Evolutionary conservation across 2,113 vertebrate species (phyloP), one percentile per base, ranked within the genome.

Genomic region (Terrapene triunguis): DNA sequence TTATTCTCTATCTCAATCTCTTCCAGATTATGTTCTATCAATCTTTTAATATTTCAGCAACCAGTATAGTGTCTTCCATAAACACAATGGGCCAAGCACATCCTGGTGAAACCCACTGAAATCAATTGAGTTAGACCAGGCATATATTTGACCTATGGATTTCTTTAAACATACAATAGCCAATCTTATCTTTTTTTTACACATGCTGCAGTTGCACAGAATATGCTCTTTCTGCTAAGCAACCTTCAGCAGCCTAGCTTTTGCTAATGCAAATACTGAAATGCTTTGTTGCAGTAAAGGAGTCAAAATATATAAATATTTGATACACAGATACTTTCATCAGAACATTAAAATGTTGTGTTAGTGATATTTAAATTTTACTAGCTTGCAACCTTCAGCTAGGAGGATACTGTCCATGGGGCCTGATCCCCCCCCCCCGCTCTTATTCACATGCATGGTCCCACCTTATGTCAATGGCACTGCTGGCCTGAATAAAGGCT

Each of bases 181-280:
- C 94, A 95, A 91, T 96, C 92, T 96, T 96, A 95, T 97, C 95
- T 97, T 72, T 76, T 59, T 38, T 69, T 85, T 47, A 90, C 59
- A 89, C 94, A 97, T 95, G 96, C 51, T 10, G 85, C 84, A 94
- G 17, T 88, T 93, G 54, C 86, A 85, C 74, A 85, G 93, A 96
- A 96, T 93, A 84, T 2, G 1, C n/a, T 86, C 78, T 95, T 86
- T 87, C 85, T 79, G 27, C 91, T 84, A 35, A 82, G 42, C 86
- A 96, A 80, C 59, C 85, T 91, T 86, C 1, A 6, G 91, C 79
- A 92, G 57, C n/a, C 1, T 4, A 92, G 74, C 90, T 92, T 95
- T 93, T 95, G 69, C 88, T 48, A 96, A 55, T 85, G 92, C 82
- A 97, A 91, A 96, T 82, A 69, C 59, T 4, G 9, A 95, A 94